These are phyloP conservation scores for Hydropotes inermis DNA, from an alignment of 2,113 vertebrate genomes.

Conservation along the genomic window DNA sequence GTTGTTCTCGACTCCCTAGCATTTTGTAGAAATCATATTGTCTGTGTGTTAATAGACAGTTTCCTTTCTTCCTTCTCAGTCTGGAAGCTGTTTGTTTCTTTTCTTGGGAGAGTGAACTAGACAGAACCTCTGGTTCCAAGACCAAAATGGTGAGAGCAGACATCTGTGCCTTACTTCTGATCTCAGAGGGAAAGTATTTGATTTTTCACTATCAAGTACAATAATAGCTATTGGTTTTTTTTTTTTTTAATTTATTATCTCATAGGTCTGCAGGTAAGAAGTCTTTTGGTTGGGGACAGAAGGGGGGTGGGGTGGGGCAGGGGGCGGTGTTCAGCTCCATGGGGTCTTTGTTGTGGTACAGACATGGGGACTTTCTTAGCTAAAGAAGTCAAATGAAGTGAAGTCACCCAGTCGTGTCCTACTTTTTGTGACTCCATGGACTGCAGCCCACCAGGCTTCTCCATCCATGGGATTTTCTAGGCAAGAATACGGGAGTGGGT, in stretches of 20 bases:
- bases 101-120: not conserved
- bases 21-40: too few species aligned
- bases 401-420: too few species aligned
- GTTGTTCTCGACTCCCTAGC: too few species aligned
- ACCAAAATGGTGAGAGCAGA: not conserved
- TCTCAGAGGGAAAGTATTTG: not conserved
- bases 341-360: too few species aligned
- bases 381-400: too few species aligned
- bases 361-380: too few species aligned
- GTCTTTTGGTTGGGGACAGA: not conserved
- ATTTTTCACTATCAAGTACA: too few species aligned
- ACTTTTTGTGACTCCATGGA: too few species aligned
- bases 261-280: not conserved
- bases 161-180: not conserved
- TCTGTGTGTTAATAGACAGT: too few species aligned
- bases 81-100: not conserved
- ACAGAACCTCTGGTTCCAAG: not conserved
- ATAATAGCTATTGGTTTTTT: not conserved
- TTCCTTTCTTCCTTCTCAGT: not conserved
- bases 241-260: not conserved
- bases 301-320: accelerated
- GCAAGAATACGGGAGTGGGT: too few species aligned
- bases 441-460: too few species aligned
- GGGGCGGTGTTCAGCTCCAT: not conserved
- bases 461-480: too few species aligned